Base-by-base conservation (phyloP, 2,888 invertebrate species). In the Baccha elongata region DNA sequence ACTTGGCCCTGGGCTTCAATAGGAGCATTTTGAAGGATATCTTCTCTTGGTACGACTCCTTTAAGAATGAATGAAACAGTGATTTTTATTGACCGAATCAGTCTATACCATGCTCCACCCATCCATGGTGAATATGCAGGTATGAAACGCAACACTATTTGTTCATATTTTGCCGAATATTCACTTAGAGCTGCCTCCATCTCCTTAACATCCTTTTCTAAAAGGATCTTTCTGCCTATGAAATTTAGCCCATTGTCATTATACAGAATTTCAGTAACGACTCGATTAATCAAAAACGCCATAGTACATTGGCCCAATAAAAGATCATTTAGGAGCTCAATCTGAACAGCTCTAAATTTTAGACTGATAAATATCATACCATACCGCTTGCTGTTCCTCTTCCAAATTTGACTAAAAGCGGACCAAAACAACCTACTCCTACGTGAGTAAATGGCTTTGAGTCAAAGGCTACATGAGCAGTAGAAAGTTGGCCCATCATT, bases 101-200 rank as follows among this genome's bases (percentile, higher is more conserved):
- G 42, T 0, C 52, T 46, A 13, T 52, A 26, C 52, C 52, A 67
- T 5, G 52, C 52, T 4, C 40, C 50, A 42, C 42, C 42, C 40
- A 67, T 53, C 52, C 65, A 37, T 0, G 52, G 40, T 8, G 52
- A 67, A 15, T 52, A 65, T 2, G 50, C 50, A 23, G 65, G 52
- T 10, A 65, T 52, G 17, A 65, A 65, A 8, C 40, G 32, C 65
- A 50, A 65, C 3, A 60, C 17, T 11, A 44, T 42, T 5, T 17
- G 13, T n/a, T 60, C 60, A 13, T 60, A 60, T 17, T 29, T 44
- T 2, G 60, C 7, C 1, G 60, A 17, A 29, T 60, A 44, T 11
- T 44, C 60, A 26, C 29, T 15, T 5, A 60, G 15, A 7, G 44
- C 26, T 10, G 23, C 17, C 10, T 60, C 60, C 50, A 40, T 65